Percentiles rank a stretch among this genome's conserved stretches.
Evolutionary conservation across 53 echinoderm and acorn worm genomes (phyloP).

Genomic region (Apostichopus leukothele): DNA sequence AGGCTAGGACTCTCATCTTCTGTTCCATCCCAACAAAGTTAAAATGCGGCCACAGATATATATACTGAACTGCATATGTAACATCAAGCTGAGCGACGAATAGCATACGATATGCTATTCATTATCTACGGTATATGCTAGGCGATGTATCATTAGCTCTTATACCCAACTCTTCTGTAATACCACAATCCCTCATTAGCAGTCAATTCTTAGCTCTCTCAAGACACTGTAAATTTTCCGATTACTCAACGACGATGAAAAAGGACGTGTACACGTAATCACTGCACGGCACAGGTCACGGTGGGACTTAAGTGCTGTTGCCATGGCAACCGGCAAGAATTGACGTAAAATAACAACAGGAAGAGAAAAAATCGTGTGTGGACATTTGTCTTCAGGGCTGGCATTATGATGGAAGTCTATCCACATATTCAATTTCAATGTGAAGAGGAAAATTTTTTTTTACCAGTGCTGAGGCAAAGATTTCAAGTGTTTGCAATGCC

Average conservation of each 20-base stretch:
- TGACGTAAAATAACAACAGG: constrained; percentile 36
- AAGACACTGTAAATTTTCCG: constrained; percentile 11
- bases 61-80: no score
- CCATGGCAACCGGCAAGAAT: constrained; percentile 16
- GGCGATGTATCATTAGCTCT: no score
- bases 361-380: constrained; percentile 4
- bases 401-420: not conserved
- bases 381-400: constrained; percentile 19
- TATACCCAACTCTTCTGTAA: not conserved
- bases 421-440: no score
- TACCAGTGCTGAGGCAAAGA: no score
- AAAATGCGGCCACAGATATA: no score
- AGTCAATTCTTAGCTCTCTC: not conserved
- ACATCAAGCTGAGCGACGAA: no score
- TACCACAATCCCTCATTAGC: not conserved
- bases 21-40: no score
- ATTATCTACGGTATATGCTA: no score
- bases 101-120: no score
- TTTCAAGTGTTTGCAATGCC: no score
- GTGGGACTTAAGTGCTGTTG: not conserved
- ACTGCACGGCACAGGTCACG: constrained; percentile 14
- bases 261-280: constrained; percentile 6
- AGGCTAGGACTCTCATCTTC: no score
- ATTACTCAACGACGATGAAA: not conserved
- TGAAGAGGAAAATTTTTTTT: no score